phyloP scores from a whole-genome alignment of 2,113 vertebrate species.

The Mus spicilegus region DNA sequence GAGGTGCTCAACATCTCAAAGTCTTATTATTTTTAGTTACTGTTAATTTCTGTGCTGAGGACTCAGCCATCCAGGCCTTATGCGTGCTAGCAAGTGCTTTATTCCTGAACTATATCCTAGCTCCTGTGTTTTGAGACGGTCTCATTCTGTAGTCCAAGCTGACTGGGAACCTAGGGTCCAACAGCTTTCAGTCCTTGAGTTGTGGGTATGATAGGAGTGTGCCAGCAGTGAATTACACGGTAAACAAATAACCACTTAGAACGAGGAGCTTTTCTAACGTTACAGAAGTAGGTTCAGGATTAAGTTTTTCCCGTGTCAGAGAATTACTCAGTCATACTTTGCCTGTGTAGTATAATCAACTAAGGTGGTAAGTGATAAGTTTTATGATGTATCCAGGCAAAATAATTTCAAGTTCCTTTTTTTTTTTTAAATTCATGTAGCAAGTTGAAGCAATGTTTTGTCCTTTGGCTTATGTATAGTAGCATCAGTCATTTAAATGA shows the following conservation, averaged over 20 bases:
- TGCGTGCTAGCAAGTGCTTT: too few relatives aligned
- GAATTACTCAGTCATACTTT: conserved; percentile 9
- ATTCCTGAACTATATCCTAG: not conserved
- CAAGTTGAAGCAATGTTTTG: not conserved
- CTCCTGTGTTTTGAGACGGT: not conserved
- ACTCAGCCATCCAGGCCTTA: not conserved
- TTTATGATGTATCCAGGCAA: not conserved
- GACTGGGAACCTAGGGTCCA: too few relatives aligned
- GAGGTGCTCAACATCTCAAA: not conserved
- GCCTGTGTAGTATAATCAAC: not conserved
- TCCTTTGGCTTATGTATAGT: not conserved
- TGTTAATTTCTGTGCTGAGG: not conserved
- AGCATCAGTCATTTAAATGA: not conserved
- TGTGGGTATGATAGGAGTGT: not conserved
- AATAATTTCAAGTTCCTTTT: not conserved
- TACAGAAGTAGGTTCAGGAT: not conserved
- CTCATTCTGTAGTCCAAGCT: not conserved
- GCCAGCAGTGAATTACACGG: not conserved
- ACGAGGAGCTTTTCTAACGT: not conserved
- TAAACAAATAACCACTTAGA: not conserved
- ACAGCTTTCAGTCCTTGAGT: not conserved
- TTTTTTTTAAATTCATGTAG: not conserved
- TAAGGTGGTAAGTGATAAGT: not conserved
- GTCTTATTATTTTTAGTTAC: not conserved
- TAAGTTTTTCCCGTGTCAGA: not conserved